phyloP scores from a whole-genome alignment of 2,113 vertebrate genomes.

The Indri indri region DNA sequence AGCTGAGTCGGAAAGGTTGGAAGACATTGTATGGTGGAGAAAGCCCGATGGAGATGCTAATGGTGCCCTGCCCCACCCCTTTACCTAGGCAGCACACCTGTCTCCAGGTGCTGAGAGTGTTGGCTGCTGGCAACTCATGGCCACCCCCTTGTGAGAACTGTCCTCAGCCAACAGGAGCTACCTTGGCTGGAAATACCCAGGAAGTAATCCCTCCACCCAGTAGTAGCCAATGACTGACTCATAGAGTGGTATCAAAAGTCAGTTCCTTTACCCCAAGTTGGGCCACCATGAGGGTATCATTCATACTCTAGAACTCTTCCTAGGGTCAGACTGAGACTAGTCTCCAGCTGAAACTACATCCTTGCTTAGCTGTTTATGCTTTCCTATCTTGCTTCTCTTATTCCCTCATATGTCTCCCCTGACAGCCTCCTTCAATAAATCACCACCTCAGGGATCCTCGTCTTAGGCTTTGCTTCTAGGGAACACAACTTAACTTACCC shows the following conservation, averaged over 20 bases:
- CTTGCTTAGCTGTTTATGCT: background rate
- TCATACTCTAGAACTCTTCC: background rate
- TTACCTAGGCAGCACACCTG: background rate
- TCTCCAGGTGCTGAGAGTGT: background rate
- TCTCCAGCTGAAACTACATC: background rate
- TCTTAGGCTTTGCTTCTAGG: background rate
- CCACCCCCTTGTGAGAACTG: background rate
- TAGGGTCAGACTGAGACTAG: background rate
- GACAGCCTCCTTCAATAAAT: background rate
- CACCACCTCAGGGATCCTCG: background rate
- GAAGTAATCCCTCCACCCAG: background rate
- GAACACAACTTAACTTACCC: background rate
- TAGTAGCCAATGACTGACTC: background rate
- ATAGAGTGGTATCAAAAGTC: background rate
- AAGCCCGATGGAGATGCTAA: background rate
- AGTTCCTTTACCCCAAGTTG: background rate
- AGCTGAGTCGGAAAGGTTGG: background rate
- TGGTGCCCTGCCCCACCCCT: background rate
- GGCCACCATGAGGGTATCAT: background rate
- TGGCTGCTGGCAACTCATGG: background rate
- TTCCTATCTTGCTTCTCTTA: background rate
- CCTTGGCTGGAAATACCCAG: background rate
- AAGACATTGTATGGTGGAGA: background rate
- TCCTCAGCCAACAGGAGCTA: background rate
- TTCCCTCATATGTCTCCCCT: background rate